Evolutionary conservation across 2,113 vertebrate genomes (phyloP).

Genomic region (Paedocypris sp.): DNA sequence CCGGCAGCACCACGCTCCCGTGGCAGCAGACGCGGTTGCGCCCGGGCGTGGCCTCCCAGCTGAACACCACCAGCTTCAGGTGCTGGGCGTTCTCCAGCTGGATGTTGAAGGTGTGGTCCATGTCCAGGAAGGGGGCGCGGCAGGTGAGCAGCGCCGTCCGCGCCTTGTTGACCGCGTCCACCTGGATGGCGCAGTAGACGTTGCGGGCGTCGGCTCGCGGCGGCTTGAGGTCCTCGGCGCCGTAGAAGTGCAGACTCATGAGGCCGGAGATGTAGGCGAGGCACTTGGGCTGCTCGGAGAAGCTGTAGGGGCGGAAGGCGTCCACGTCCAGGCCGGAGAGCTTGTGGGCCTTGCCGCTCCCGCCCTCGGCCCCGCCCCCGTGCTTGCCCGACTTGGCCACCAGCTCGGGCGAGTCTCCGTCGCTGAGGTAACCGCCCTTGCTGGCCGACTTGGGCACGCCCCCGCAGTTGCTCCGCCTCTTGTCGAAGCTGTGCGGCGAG

Average conservation of each 20-base stretch:
- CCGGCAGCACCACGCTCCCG: conserved; percentile 81
- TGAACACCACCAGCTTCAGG: conserved; percentile 92
- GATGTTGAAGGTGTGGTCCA: conserved; percentile 98
- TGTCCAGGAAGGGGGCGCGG: conserved; percentile 82
- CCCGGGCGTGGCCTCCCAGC: conserved; percentile 86
- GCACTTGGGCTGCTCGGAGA: conserved; percentile 90
- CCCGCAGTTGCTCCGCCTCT: conserved; percentile 66
- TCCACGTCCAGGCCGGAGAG: conserved; percentile 74
- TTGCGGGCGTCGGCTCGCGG: conserved; percentile 86
- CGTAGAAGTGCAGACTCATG: conserved; percentile 94
- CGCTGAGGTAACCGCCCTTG: conserved; percentile 93
- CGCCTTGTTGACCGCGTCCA: conserved; percentile 93
- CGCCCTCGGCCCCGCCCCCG: conserved; percentile 59
- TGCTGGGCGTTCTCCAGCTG: conserved; percentile 96
- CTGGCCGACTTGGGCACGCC: conserved; percentile 77
- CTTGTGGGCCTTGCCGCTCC: conserved; percentile 66
- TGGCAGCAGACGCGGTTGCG: conserved; percentile 88
- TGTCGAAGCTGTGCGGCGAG: conserved; percentile 73
- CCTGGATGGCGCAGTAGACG: conserved; percentile 95
- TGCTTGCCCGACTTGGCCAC: conserved; percentile 83
- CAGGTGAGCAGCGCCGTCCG: conserved; percentile 90
- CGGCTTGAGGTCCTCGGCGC: conserved; percentile 92
- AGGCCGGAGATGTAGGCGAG: conserved; percentile 88
- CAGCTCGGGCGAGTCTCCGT: conserved; percentile 90
- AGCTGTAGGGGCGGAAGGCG: conserved; percentile 89